Conservation (phyloP, 64 coral and sea anemone genomes). For the Montipora efflorescens region DNA sequence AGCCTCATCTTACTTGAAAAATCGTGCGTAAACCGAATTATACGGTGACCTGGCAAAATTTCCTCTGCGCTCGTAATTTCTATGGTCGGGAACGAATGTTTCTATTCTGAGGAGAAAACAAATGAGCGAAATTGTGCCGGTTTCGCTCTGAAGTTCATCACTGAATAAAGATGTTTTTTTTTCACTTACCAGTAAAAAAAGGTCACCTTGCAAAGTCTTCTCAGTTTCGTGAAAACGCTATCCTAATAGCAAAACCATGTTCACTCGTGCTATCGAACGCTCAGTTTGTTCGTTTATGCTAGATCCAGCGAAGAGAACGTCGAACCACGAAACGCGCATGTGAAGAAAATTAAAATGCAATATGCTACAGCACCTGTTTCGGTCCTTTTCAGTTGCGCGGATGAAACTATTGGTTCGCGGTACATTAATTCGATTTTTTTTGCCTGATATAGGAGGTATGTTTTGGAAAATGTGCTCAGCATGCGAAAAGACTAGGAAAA, state of each 20-base stretch:
- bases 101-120: too few relatives aligned
- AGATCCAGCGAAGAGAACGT: not conserved
- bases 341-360: slow-evolving; percentile 9
- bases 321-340: not conserved
- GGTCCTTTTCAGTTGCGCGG: not conserved
- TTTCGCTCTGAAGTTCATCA: too few relatives aligned
- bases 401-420: slow-evolving; percentile 4
- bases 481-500: not conserved
- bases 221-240: too few relatives aligned
- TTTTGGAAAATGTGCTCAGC: not conserved
- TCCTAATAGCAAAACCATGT: not conserved
- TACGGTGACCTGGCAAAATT: not conserved
- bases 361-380: slow-evolving; percentile 10
- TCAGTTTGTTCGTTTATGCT: not conserved
- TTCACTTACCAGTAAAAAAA: not conserved
- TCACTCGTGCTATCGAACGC: not conserved
- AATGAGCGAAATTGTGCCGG: too few relatives aligned
- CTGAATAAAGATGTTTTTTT: too few relatives aligned
- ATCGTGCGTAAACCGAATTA: too few relatives aligned
- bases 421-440: not conserved
- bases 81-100: too few relatives aligned
- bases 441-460: not conserved
- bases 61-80: not conserved
- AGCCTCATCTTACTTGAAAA: not conserved
- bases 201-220: not conserved